Evolutionary conservation across 2,113 vertebrate genomes (phyloP).

Genomic region (Forbesichthys agassizii): DNA sequence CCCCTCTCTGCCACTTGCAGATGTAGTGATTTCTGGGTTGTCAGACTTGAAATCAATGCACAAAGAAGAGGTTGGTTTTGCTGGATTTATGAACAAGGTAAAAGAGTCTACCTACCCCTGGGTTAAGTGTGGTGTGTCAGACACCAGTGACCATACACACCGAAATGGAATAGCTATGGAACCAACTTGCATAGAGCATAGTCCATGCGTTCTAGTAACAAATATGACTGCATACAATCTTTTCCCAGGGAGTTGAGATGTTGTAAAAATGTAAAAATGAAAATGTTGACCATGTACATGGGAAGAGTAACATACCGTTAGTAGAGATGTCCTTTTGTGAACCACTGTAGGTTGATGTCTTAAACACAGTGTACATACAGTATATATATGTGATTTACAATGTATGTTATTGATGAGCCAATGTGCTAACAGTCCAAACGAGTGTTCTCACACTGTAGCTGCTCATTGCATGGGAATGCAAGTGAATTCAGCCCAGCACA

Average conservation of each 20-base stretch:
- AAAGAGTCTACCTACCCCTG: neutral
- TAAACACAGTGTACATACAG: neutral
- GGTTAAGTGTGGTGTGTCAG: neutral
- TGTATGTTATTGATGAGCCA: constrained; percentile 32
- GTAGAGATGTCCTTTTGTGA: too few relatives aligned
- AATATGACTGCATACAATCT: too few relatives aligned
- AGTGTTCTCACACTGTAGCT: constrained; percentile 19
- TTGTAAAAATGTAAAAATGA: too few relatives aligned
- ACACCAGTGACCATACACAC: neutral
- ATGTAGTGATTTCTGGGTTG: constrained; percentile 56
- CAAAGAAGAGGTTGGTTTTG: constrained; percentile 7
- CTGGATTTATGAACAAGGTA: neutral
- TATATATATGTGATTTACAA: constrained; percentile 18
- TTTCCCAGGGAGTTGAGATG: too few relatives aligned
- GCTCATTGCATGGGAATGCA: constrained; percentile 36
- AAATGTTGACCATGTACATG: too few relatives aligned
- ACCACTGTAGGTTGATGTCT: neutral
- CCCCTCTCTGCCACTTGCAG: constrained; percentile 60
- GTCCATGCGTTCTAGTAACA: too few relatives aligned
- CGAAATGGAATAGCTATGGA: neutral
- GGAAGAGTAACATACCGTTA: too few relatives aligned
- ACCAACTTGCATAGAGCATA: too few relatives aligned
- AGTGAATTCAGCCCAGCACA: constrained; percentile 25
- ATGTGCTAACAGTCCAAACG: constrained; percentile 33
- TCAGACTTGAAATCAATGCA: constrained; percentile 47